Evolutionary conservation across 30 jellyfish, hydroid and myxozoan species (phyloP).

Genomic region (Calvadosia cruxmelitensis): DNA sequence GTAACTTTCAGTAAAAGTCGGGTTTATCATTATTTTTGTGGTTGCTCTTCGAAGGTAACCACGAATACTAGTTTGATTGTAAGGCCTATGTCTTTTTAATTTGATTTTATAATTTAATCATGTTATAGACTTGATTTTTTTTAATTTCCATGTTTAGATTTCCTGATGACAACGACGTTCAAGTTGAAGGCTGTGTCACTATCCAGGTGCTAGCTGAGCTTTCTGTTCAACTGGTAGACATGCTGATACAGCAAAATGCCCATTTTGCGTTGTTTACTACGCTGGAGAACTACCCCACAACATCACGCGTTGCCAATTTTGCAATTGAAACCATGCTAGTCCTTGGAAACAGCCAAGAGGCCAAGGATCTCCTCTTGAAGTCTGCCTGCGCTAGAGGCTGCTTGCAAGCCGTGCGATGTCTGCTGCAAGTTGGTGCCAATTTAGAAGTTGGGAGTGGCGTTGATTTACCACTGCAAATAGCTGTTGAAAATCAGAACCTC

Average conservation of each 20-base stretch:
- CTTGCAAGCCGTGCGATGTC: slow-evolving; percentile 31
- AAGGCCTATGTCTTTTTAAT: background rate
- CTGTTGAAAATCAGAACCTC: slow-evolving; percentile 28
- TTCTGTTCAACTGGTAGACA: slow-evolving; percentile 9
- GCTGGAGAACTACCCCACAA: slow-evolving; percentile 18
- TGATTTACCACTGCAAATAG: slow-evolving; percentile 28
- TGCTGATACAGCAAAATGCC: slow-evolving; percentile 27
- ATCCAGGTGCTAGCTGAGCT: slow-evolving; percentile 51
- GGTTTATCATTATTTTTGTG: too few relatives aligned
- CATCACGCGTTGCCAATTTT: slow-evolving; percentile 14
- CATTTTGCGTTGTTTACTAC: slow-evolving; percentile 39
- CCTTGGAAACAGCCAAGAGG: slow-evolving; percentile 21
- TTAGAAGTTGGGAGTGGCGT: slow-evolving; percentile 37
- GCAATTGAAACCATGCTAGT: slow-evolving; percentile 45
- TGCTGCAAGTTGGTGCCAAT: slow-evolving; percentile 70
- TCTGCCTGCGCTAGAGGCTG: slow-evolving; percentile 50
- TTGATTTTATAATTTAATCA: background rate
- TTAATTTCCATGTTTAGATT: slow-evolving; percentile 25
- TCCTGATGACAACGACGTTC: slow-evolving; percentile 33
- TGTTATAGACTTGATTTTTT: background rate
- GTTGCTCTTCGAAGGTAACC: too few relatives aligned
- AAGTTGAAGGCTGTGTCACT: slow-evolving; percentile 65
- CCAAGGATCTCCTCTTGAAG: slow-evolving; percentile 49
- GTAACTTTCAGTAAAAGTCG: too few relatives aligned
- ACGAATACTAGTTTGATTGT: too few relatives aligned